These are phyloP conservation scores for Crioceris asparagi DNA, from an alignment of 2,888 invertebrate species.

Conservation along the genomic window DNA sequence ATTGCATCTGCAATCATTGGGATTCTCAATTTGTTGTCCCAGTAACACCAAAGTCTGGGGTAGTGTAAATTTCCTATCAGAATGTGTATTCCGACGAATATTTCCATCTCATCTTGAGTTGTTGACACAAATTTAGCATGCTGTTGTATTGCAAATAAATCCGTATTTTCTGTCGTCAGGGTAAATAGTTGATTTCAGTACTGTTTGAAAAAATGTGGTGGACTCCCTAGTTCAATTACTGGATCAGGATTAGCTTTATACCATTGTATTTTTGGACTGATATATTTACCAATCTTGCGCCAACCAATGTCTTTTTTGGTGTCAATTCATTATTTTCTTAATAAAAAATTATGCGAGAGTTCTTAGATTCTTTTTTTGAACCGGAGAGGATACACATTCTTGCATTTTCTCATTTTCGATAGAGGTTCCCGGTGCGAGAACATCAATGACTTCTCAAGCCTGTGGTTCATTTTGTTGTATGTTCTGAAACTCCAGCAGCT, in stretches of 20 bases:
- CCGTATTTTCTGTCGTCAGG: background rate
- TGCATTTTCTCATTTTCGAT: background rate
- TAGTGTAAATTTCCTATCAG: background rate
- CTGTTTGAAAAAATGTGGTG: background rate
- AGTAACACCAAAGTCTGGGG: slow-evolving; percentile 10
- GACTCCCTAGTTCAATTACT: background rate
- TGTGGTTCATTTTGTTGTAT: no score
- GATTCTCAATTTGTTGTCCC: slow-evolving; percentile 14
- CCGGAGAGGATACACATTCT: background rate
- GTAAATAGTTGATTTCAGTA: background rate
- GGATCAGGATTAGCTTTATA: background rate
- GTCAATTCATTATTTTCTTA: background rate
- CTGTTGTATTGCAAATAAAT: background rate
- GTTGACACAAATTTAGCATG: background rate
- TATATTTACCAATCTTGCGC: no score
- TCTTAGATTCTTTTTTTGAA: no score
- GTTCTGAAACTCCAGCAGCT: no score
- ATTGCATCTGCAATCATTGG: slow-evolving; percentile 16
- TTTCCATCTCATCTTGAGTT: background rate
- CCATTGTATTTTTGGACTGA: background rate
- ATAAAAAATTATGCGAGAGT: no score
- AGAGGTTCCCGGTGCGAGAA: background rate
- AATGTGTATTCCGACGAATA: background rate
- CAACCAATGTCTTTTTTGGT: background rate
- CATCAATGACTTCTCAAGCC: no score